Base-by-base conservation (phyloP, 2,113 vertebrate species). In the Ameiurus melas region DNA sequence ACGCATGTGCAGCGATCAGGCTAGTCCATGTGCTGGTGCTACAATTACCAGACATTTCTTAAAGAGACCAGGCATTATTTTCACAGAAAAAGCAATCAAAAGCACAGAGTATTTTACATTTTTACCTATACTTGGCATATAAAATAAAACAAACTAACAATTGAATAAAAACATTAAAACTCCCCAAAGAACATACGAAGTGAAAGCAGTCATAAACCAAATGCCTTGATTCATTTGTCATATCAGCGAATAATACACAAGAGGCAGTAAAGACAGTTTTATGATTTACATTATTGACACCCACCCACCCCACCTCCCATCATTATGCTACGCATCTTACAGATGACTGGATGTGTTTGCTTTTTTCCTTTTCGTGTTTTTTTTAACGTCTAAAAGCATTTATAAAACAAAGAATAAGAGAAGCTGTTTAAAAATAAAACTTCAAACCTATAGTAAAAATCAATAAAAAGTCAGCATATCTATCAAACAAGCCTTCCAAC, bases 401-500 rank as follows among this genome's bases (percentile, higher is more conserved):
- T 88, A 87, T 84, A 88, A 96, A 84, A 85, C 60, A 57, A 90
- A 89, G 87, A 86, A 80, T 86, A 90, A 85, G 47, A 88, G 81
- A 89, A 73, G 86, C 87, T 55, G 53, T 89, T 90, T 86, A 89
- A 90, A 89, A 80, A 87, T 85, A 90, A 90, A 89, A 89, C 88
- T 89, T 85, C 78, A 88, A 91, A 91, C 86, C 89, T 89, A 89
- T 62, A 91, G 88, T 88, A 90, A 86, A 80, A 89, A 87, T 66
- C 30, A 90, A 86, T 87, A 87, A 87, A 90, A 90, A 90, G 86
- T 88, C 83, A 89, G 85, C 85, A 89, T 22, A 60, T 91, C 87
- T 90, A 96, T 89, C 80, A 90, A 91, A 91, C 87, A 92, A 83
- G 95, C 95, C 94, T 93, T 94, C 96, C 95, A 96, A 96, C 96